A percentile compares a stretch with the other conserved stretches of the same genome.
Evolutionary conservation across 2,113 vertebrate genomes (phyloP).

Genomic region (Speoplatyrhinus poulsoni): DNA sequence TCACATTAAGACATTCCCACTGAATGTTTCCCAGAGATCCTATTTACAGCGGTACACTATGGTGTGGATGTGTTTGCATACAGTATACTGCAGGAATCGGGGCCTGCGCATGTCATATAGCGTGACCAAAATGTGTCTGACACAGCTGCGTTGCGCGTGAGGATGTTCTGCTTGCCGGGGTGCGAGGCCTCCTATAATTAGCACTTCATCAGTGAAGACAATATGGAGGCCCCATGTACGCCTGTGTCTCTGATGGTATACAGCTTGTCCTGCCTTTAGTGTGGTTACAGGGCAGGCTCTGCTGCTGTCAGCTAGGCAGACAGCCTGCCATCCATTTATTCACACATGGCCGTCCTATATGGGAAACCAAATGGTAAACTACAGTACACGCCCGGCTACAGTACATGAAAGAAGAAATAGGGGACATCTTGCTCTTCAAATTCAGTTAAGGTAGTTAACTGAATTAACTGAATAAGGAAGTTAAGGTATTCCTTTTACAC

Average conservation of each 20-base stretch:
- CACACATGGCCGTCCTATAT: conserved; percentile 11
- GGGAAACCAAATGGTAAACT: conserved; percentile 16
- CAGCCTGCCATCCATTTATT: conserved; percentile 7
- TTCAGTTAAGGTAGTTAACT: too few relatives aligned
- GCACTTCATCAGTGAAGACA: conserved; percentile 63
- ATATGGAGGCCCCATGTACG: conserved; percentile 24
- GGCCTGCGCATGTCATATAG: background rate
- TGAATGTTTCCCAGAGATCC: background rate
- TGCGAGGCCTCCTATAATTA: conserved; percentile 64
- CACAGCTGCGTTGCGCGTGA: conserved; percentile 1
- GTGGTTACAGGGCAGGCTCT: conserved; percentile 31
- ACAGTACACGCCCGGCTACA: conserved; percentile 4
- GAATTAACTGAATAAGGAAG: too few relatives aligned
- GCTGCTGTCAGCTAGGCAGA: conserved; percentile 32
- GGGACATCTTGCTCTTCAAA: conserved; percentile 11
- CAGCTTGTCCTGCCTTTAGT: conserved; percentile 42
- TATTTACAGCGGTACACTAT: background rate
- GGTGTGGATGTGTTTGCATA: background rate
- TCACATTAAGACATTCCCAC: background rate
- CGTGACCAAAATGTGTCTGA: conserved; percentile 21
- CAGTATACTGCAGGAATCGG: background rate
- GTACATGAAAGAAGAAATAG: conserved; percentile 36
- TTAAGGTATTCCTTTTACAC: too few relatives aligned
- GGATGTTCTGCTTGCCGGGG: conserved; percentile 38
- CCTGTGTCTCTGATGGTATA: conserved; percentile 41